Percentiles rank a stretch among this genome's conserved stretches.
These are phyloP conservation scores for silkworm (Bombyx mori) DNA, from an alignment of 1,140 invertebrate species.

Conservation along the genomic window DNA sequence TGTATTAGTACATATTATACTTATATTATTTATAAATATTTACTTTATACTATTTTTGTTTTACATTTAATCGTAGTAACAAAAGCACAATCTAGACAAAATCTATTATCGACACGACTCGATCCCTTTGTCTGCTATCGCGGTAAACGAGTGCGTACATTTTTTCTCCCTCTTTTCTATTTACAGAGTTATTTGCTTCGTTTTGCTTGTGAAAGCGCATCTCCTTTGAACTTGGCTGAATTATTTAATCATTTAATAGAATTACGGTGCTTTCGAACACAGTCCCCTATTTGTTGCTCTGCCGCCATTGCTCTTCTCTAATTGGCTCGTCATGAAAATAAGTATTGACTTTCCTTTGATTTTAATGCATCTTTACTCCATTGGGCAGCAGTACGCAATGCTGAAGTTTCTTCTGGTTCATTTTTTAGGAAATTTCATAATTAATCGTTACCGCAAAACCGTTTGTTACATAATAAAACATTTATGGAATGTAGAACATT, in stretches of 20 bases:
- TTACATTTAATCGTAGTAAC: no score
- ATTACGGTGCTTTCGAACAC: slow-evolving; percentile 45
- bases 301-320: slow-evolving; percentile 31
- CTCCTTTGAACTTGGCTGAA: slow-evolving; percentile 64
- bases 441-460: no score
- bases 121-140: slow-evolving; percentile 13
- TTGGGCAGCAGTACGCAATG: no score
- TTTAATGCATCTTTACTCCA: slow-evolving; percentile 7
- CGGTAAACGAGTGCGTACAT: slow-evolving; percentile 41
- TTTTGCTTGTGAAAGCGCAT: slow-evolving; percentile 64
- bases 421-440: no score
- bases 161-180: slow-evolving; percentile 41
- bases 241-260: slow-evolving; percentile 69
- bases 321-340: slow-evolving; percentile 42
- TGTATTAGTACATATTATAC: no score
- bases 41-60: no score
- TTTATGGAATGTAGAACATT: no score
- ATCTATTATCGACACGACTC: slow-evolving; percentile 13
- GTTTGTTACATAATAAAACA: no score
- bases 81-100: not conserved
- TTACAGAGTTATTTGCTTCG: slow-evolving; percentile 53
- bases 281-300: slow-evolving; percentile 47
- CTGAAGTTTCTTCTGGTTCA: no score
- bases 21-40: no score
- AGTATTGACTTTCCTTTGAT: slow-evolving; percentile 27